These are phyloP conservation scores for Batillaria attramentaria DNA, from an alignment of 1,140 invertebrate genomes.

Conservation along the genomic window DNA sequence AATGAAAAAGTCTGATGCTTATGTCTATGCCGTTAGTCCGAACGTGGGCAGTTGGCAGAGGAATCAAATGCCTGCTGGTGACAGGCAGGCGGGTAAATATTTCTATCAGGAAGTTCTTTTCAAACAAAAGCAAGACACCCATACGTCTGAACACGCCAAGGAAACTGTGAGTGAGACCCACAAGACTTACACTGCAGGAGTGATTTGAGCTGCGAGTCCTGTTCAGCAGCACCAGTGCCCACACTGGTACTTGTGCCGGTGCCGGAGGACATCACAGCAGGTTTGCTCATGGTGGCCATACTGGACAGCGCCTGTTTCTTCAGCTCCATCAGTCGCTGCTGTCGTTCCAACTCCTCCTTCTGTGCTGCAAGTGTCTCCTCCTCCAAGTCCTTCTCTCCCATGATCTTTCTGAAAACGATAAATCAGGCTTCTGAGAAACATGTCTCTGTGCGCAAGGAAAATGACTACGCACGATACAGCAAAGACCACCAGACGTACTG, in stretches of 20 bases:
- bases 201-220: slow-evolving; percentile 68
- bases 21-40: no score
- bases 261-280: slow-evolving; percentile 32
- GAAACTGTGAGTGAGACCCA: no score
- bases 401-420: slow-evolving; percentile 83
- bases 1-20: no score
- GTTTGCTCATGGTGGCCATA: slow-evolving; percentile 29
- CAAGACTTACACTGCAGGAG: slow-evolving; percentile 66
- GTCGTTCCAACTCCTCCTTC: slow-evolving; percentile 90
- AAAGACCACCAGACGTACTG: not conserved
- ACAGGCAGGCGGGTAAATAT: no score
- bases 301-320: slow-evolving; percentile 50
- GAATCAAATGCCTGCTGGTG: no score
- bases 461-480: not conserved
- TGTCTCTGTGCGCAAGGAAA: not conserved
- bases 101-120: no score
- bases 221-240: slow-evolving; percentile 50
- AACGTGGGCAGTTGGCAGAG: no score
- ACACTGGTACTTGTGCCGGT: slow-evolving; percentile 43
- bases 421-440: no score
- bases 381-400: slow-evolving; percentile 92
- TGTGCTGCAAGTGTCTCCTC: slow-evolving; percentile 93
- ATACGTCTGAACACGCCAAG: no score
- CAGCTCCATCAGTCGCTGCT: slow-evolving; percentile 68
- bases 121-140: no score